These are phyloP conservation scores for Luperina nickerlii DNA, from an alignment of 2,888 invertebrate genomes.

Conservation along the genomic window DNA sequence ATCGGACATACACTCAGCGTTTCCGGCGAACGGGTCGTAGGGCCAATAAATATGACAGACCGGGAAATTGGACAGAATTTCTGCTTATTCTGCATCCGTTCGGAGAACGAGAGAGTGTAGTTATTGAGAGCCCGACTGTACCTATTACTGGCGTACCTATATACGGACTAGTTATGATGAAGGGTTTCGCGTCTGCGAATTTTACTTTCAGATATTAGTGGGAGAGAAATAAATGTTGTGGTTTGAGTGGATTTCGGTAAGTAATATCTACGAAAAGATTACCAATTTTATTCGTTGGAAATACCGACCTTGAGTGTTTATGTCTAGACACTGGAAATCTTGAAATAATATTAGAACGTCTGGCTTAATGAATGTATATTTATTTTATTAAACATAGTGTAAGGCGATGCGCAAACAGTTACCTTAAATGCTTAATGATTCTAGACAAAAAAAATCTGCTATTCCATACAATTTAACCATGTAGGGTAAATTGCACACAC, in stretches of 20 bases:
- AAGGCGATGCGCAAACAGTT: neutral
- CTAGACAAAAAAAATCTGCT: too few species aligned
- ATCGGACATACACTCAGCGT: conserved; percentile 71
- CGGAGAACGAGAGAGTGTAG: conserved; percentile 64
- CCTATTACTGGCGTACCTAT: conserved; percentile 50
- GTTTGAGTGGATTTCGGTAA: neutral
- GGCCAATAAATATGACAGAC: conserved; percentile 86
- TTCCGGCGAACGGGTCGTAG: conserved; percentile 71
- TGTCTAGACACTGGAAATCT: neutral
- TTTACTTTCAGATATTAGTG: conserved; percentile 23
- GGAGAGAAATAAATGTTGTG: conserved; percentile 24
- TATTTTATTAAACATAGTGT: neutral
- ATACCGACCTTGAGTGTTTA: neutral
- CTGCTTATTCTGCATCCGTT: conserved; percentile 78
- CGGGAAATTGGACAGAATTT: conserved; percentile 85
- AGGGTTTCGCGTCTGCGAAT: conserved; percentile 31
- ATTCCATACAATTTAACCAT: too few species aligned
- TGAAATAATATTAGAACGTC: neutral
- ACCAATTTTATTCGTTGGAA: neutral
- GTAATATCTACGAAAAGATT: neutral
- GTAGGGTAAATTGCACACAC: too few species aligned
- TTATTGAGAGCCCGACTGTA: conserved; percentile 65
- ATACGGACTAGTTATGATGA: conserved; percentile 39
- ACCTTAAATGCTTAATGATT: too few species aligned
- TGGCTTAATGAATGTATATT: neutral